Conservation (phyloP, 2,113 vertebrate species). For the Talpa occidentalis region DNA sequence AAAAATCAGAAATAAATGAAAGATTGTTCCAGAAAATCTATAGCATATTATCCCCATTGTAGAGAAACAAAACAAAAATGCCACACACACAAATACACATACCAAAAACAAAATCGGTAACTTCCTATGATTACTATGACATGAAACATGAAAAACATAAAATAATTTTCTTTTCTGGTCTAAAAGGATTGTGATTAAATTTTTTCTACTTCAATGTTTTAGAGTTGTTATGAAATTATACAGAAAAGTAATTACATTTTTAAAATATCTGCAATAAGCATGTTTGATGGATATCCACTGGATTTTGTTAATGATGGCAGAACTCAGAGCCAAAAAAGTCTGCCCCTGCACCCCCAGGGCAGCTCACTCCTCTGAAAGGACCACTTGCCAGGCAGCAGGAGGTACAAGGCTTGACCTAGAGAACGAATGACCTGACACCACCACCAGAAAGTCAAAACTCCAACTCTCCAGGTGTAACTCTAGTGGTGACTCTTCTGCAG, state of each 20-base stretch:
- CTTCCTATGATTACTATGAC: constrained; percentile 19
- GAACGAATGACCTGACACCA: not conserved
- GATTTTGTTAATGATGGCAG: constrained; percentile 7
- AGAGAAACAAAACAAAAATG: not conserved
- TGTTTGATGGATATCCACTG: not conserved
- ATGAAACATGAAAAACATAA: constrained; percentile 20
- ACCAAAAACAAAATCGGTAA: not conserved
- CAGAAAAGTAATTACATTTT: constrained; percentile 56
- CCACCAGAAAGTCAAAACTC: constrained; percentile 5
- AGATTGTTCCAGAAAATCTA: constrained; percentile 18
- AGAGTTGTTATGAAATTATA: constrained; percentile 3
- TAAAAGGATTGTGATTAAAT: not conserved
- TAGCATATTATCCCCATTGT: not conserved
- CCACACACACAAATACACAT: not conserved
- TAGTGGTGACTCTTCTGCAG: not conserved
- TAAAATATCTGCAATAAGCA: not conserved
- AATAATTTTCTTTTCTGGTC: not conserved
- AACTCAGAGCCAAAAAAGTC: not conserved
- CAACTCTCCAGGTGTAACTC: not conserved
- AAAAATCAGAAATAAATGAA: constrained; percentile 7
- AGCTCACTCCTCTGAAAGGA: not conserved
- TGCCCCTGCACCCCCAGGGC: not conserved
- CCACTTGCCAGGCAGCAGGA: not conserved
- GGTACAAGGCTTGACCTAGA: not conserved
- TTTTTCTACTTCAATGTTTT: constrained; percentile 36